Percentiles rank a stretch among this genome's conserved stretches.
Conservation (phyloP, 2,797 vertebrate genomes). For the Onychomys arenicola region DNA sequence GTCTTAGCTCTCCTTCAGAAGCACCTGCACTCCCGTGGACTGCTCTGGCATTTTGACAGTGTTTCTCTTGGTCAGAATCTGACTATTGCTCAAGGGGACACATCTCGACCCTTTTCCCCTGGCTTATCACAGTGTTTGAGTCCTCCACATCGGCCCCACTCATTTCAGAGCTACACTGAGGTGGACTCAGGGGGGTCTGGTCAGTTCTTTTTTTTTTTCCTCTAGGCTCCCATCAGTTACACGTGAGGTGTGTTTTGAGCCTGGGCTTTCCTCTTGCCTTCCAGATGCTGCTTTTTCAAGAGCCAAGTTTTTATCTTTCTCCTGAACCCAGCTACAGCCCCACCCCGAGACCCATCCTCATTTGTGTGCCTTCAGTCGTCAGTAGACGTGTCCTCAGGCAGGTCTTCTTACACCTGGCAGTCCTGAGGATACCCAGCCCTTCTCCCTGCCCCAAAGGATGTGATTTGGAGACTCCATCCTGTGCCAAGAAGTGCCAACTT, state of each 20-base stretch:
- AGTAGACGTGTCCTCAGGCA: background rate
- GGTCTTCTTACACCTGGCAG: background rate
- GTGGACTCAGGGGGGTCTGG: background rate
- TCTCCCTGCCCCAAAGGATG: background rate
- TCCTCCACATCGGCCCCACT: background rate
- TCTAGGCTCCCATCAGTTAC: background rate
- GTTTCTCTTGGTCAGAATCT: conserved; percentile 43
- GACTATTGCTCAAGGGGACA: background rate
- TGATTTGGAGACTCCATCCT: background rate
- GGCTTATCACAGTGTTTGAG: background rate
- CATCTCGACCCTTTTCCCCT: background rate
- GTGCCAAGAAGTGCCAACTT: background rate
- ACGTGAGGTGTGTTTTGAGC: background rate
- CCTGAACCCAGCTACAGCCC: background rate
- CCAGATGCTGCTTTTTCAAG: background rate
- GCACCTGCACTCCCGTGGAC: background rate
- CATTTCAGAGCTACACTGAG: background rate
- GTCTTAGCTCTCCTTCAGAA: background rate
- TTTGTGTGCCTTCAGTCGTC: background rate
- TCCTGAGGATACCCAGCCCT: background rate
- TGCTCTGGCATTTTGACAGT: conserved; percentile 31
- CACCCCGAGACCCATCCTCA: background rate
- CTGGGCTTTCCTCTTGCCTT: background rate
- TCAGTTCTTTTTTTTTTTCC: background rate
- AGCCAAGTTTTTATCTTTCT: background rate